Percentiles rank a stretch among this genome's conserved stretches.
phyloP scores from a whole-genome alignment of 2,113 vertebrate genomes.

The Nicator chloris region DNA sequence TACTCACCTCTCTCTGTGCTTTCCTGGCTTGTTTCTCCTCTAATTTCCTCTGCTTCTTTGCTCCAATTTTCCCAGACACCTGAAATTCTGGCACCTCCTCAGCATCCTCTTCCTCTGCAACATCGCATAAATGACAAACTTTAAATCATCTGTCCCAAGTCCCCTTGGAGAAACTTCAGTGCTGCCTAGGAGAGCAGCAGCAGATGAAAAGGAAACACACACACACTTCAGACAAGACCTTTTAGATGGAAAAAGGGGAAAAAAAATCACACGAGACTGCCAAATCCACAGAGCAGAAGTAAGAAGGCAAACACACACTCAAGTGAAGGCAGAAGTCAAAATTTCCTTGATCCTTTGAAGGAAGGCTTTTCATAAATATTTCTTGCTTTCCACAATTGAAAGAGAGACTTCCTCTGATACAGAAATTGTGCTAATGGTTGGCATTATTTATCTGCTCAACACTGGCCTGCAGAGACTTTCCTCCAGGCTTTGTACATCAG shows the following conservation, averaged over 20 bases:
- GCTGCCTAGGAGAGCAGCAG: neutral
- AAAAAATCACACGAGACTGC: neutral
- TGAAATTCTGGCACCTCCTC: conserved; percentile 73
- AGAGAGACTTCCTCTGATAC: neutral
- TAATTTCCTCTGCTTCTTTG: conserved; percentile 93
- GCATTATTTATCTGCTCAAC: neutral
- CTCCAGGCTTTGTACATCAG: neutral
- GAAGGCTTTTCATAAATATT: neutral
- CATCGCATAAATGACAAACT: neutral
- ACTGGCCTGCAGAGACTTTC: neutral
- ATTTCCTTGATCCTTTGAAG: neutral
- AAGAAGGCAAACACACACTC: neutral
- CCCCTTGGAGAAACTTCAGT: neutral
- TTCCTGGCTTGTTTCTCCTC: conserved; percentile 96
- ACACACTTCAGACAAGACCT: neutral
- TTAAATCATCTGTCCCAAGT: neutral
- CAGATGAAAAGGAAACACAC: neutral
- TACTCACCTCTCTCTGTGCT: conserved; percentile 90
- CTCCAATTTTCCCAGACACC: conserved; percentile 83
- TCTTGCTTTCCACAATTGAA: neutral
- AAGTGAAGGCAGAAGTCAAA: neutral
- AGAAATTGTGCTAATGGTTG: neutral
- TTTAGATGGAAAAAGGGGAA: neutral
- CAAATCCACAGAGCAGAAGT: conserved; percentile 25
- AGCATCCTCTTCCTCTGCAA: conserved; percentile 67